Evolutionary conservation across 2,113 vertebrate genomes (phyloP), one percentile per base, ranked within the genome.

Genomic region (Hystrix cristata): DNA sequence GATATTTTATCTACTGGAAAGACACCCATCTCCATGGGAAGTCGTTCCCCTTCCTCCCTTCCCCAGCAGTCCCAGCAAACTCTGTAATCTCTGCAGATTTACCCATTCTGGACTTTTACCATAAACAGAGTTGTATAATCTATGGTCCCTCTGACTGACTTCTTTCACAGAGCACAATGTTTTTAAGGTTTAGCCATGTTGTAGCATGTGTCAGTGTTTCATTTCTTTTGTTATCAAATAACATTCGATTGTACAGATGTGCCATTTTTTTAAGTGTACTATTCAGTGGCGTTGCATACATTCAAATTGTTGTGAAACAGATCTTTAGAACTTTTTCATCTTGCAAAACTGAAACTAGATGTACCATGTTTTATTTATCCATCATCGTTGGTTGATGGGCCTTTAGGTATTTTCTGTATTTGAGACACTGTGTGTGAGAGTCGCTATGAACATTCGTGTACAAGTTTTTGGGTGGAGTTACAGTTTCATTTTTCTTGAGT

Each of bases 401-500:
- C 46, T 84, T 72, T 59, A 46, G 3, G 10, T 64, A 12, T 88
- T 83, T 92, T 53, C 64, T 34, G 62, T 25, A 25, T 94, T 46
- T 57, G 7, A 31, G 5, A 29, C 51, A 3, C 71, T 90, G 12
- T 65, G 5, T 82, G 7, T 67, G 48, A 76, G 38, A 69, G 72
- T 60, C 25, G 43, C 82, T 85, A 0, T 60, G 43, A 88, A 60
- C 43, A 67, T 79, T 87, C 74, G 43, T 67, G 19, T 60, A 55
- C 27, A n/a, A 3, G 19, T 67, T 79, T 96, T 65, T 84, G 69
- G 59, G 55, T 18, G 15, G 27, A 62, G 6, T 1, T 34, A 27
- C 12, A 21, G 86, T 95, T 91, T 86, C 23, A 62, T 84, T 95
- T 91, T 81, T 82, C 82, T 71, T 59, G 10, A 27, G 27, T 94